phyloP scores from a whole-genome alignment of 2,113 vertebrate genomes.

The Hippopotamus amphibius region DNA sequence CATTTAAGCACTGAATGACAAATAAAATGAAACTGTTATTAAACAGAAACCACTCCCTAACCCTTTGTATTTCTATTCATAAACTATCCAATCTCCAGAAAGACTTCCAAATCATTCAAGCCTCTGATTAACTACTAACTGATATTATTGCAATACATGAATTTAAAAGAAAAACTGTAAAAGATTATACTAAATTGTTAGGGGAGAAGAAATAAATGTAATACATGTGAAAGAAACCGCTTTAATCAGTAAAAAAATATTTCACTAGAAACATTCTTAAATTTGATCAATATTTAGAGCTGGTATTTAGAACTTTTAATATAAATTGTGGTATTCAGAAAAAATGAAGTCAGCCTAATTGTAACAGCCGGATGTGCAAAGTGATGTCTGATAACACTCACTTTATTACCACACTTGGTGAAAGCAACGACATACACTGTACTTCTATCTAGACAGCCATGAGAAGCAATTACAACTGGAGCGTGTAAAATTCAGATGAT shows the following conservation, averaged over 20 bases:
- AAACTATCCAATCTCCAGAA: constrained; percentile 1
- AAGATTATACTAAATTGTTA: background rate
- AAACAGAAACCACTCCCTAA: background rate
- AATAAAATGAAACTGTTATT: background rate
- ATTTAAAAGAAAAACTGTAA: constrained; percentile 34
- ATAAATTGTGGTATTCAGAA: constrained; percentile 17
- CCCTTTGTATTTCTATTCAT: background rate
- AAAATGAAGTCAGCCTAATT: background rate
- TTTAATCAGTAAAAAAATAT: constrained; percentile 26
- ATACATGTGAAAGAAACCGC: background rate
- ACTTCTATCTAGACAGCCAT: background rate
- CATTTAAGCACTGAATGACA: background rate
- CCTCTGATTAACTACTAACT: constrained; percentile 18
- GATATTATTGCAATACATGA: background rate
- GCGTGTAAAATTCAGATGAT: background rate
- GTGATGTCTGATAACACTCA: background rate
- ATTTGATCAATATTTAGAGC: constrained; percentile 2
- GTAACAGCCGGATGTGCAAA: background rate
- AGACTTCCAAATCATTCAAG: background rate
- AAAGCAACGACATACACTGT: background rate
- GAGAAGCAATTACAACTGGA: background rate
- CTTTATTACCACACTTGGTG: background rate
- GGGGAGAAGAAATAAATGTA: constrained; percentile 29
- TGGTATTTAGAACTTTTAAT: background rate
- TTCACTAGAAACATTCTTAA: constrained; percentile 21